Conservation (phyloP, 2,797 vertebrate genomes). For the Xiphophorus birchmanni region DNA sequence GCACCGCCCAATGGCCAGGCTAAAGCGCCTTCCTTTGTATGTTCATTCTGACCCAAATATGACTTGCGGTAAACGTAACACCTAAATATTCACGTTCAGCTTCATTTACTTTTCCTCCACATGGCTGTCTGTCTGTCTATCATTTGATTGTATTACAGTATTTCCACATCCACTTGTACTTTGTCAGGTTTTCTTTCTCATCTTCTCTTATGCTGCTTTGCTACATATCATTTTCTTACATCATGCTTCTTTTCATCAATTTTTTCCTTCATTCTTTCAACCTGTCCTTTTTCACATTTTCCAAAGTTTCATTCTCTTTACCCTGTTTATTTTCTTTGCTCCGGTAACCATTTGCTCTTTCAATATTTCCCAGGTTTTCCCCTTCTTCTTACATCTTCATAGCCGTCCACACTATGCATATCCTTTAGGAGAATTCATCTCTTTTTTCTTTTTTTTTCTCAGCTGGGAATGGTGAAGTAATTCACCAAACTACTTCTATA, state of each 20-base stretch:
- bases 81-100: not conserved
- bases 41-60: not conserved
- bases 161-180: not conserved
- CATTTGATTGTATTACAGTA: not conserved
- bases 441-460: not conserved
- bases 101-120: not conserved
- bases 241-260: not conserved
- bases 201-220: not conserved
- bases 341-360: not conserved
- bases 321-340: not conserved
- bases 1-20: too few species aligned
- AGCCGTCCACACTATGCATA: not conserved
- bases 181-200: not conserved
- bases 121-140: not conserved
- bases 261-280: not conserved
- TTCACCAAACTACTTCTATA: constrained; percentile 26
- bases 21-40: not conserved
- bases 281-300: not conserved
- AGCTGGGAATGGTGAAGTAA: constrained; percentile 22
- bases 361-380: constrained; percentile 4
- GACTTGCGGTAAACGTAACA: not conserved
- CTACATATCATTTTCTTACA: not conserved
- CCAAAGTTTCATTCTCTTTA: not conserved
- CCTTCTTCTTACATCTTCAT: not conserved
- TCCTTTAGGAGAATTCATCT: constrained; percentile 11